Conservation (phyloP, 2,797 vertebrate species). For the Chanos chanos region DNA sequence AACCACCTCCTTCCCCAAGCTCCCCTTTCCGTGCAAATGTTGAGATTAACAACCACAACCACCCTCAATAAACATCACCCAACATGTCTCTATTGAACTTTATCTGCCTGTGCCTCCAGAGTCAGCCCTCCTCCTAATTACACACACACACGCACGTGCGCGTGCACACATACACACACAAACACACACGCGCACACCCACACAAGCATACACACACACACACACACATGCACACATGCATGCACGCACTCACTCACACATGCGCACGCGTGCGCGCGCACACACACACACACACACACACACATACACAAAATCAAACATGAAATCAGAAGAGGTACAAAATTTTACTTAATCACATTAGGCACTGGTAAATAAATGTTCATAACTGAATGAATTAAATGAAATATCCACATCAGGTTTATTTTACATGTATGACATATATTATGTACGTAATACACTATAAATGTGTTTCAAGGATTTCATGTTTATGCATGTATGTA, state of each 20-base stretch:
- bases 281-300: slow-evolving; percentile 17
- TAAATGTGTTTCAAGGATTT: too few relatives aligned
- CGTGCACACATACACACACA: slow-evolving; percentile 7
- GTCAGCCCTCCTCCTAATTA: slow-evolving; percentile 29
- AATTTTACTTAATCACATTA: background rate
- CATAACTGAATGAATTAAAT: too few relatives aligned
- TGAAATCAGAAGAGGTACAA: slow-evolving; percentile 27
- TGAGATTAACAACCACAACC: slow-evolving; percentile 40
- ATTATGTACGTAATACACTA: too few relatives aligned
- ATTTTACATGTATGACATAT: too few relatives aligned
- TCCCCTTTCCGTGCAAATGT: slow-evolving; percentile 34
- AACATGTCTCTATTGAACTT: slow-evolving; percentile 26
- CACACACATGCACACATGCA: slow-evolving; percentile 24
- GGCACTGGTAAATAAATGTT: too few relatives aligned
- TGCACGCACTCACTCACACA: slow-evolving; percentile 34
- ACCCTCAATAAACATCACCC: slow-evolving; percentile 47
- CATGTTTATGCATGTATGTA: too few relatives aligned
- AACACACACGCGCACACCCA: too few relatives aligned
- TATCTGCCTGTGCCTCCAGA: slow-evolving; percentile 8
- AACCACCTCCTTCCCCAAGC: slow-evolving; percentile 42
- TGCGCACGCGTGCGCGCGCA: slow-evolving; percentile 20
- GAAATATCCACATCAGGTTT: too few relatives aligned
- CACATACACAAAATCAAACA: slow-evolving; percentile 26
- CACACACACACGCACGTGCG: slow-evolving; percentile 9
- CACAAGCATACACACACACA: too few relatives aligned